These are phyloP conservation scores for Daubentonia madagascariensis DNA, from an alignment of 2,113 vertebrate species.

Conservation along the genomic window DNA sequence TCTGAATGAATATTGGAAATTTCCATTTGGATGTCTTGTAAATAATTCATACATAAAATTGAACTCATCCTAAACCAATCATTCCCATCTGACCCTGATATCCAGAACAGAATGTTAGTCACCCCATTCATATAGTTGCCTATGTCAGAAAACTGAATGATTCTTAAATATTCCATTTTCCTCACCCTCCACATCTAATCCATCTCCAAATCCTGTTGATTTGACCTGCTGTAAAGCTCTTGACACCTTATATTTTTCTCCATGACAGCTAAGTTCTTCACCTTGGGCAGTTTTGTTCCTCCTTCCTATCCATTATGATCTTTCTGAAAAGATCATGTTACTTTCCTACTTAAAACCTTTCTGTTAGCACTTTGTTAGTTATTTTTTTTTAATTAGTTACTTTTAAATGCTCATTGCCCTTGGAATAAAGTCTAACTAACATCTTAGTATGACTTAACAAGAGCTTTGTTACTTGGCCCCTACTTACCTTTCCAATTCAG, in stretches of 20 bases:
- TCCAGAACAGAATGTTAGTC: background rate
- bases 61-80: background rate
- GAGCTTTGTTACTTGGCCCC: background rate
- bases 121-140: background rate
- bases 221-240: background rate
- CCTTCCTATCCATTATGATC: background rate
- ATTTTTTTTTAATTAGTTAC: too few species aligned
- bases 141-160: background rate
- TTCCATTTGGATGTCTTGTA: background rate
- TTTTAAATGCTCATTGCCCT: constrained; percentile 5
- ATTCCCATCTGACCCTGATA: background rate
- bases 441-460: background rate
- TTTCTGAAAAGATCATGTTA: background rate
- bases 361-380: background rate
- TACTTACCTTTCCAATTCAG: background rate
- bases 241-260: background rate
- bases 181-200: background rate
- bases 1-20: background rate
- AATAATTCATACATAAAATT: constrained; percentile 28
- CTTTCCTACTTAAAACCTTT: background rate
- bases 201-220: background rate
- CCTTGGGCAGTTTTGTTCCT: background rate
- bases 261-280: background rate
- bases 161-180: background rate
- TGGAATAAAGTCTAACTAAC: background rate